Percentiles rank a stretch among this genome's conserved stretches.
Evolutionary conservation across 2,888 invertebrate species (phyloP).

Genomic region (Conomelus anceps): DNA sequence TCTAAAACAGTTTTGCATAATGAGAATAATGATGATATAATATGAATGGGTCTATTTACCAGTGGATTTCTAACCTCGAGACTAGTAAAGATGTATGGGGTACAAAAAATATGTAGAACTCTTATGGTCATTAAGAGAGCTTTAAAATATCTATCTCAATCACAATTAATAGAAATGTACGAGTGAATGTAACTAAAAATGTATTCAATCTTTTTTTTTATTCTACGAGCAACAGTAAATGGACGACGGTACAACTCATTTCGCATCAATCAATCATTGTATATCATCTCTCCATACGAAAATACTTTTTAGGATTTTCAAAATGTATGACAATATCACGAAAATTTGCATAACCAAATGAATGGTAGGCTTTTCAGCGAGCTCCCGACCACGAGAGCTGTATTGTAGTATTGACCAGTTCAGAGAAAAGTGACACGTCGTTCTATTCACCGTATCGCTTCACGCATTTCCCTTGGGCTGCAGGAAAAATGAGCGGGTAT

Average conservation of each 20-base stretch:
- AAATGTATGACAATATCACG: background rate
- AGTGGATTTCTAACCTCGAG: too few species aligned
- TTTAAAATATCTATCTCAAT: too few species aligned
- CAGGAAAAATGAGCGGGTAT: background rate
- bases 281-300: background rate
- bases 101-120: too few species aligned
- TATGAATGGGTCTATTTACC: too few species aligned
- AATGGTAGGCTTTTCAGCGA: background rate
- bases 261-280: background rate
- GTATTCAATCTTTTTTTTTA: background rate
- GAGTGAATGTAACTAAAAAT: background rate
- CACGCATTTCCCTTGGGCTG: background rate
- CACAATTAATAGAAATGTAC: too few species aligned
- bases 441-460: background rate
- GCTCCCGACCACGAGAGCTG: background rate
- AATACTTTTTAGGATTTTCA: background rate
- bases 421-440: background rate
- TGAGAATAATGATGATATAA: too few species aligned
- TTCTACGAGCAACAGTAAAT: background rate
- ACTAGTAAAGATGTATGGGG: too few species aligned
- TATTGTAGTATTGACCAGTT: background rate
- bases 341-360: background rate
- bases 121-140: too few species aligned
- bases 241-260: background rate
- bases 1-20: too few species aligned